Conservation (phyloP, 2,888 invertebrate genomes). For the Melikaiella ostensackeni region DNA sequence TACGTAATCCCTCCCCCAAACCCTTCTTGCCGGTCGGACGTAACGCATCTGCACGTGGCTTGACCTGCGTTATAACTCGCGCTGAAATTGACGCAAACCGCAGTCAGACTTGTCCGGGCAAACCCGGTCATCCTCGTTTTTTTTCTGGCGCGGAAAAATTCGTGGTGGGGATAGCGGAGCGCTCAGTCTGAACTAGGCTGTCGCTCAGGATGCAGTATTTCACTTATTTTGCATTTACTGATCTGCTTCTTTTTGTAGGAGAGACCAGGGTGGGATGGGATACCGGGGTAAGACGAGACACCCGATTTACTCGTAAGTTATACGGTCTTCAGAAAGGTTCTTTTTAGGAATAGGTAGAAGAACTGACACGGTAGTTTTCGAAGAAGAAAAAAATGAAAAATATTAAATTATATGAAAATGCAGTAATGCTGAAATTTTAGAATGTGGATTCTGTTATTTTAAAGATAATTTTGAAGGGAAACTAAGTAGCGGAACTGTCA, state of each 20-base stretch:
- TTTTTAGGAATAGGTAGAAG: too few species aligned
- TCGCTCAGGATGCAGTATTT: background rate
- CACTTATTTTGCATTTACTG: background rate
- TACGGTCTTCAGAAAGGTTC: too few species aligned
- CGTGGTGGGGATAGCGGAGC: background rate
- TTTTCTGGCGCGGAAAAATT: background rate
- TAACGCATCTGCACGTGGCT: slow-evolving; percentile 28
- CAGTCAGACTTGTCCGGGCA: background rate
- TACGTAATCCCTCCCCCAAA: background rate
- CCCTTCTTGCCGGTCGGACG: slow-evolving; percentile 2
- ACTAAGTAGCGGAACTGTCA: too few species aligned
- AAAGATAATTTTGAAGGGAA: too few species aligned
- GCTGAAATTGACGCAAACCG: slow-evolving; percentile 19
- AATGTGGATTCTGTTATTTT: too few species aligned
- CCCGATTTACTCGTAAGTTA: too few species aligned
- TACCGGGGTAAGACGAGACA: too few species aligned
- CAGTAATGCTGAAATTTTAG: too few species aligned
- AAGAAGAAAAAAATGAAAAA: too few species aligned
- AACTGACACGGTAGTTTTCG: too few species aligned
- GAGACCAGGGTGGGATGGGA: too few species aligned
- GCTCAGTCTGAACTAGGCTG: background rate
- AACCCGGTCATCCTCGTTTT: background rate
- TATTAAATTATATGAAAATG: too few species aligned
- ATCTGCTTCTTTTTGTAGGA: background rate
- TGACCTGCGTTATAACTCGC: background rate